Conservation (phyloP, 30 jellyfish, hydroid and myxozoan species). For the Rhopilema esculentum region DNA sequence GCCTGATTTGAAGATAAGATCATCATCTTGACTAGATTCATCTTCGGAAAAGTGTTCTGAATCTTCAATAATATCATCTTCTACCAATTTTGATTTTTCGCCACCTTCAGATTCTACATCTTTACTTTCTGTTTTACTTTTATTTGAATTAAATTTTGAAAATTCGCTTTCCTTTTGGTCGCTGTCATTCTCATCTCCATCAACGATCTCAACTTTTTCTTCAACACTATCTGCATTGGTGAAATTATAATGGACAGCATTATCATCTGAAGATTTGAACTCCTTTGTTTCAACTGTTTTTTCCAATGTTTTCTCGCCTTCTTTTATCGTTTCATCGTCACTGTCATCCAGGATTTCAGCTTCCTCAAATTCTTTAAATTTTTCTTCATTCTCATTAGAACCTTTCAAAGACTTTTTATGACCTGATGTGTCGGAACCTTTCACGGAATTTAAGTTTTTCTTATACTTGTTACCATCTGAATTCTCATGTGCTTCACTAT, state of each 20-base stretch:
- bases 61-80: neutral
- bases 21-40: neutral
- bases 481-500: neutral
- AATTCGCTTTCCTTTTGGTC: neutral
- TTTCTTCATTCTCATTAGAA: slow-evolving; percentile 36
- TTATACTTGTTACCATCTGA: neutral
- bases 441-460: neutral
- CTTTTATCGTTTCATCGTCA: slow-evolving; percentile 57
- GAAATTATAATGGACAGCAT: slow-evolving; percentile 9
- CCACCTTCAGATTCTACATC: neutral
- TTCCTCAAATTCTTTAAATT: slow-evolving; percentile 29
- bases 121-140: neutral
- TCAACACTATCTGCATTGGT: neutral
- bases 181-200: slow-evolving; percentile 8
- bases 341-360: slow-evolving; percentile 24
- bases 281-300: neutral
- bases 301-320: slow-evolving; percentile 25
- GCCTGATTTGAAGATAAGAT: neutral
- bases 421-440: neutral
- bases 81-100: neutral
- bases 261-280: neutral
- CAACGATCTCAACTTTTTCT: slow-evolving; percentile 20
- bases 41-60: neutral
- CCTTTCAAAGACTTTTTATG: slow-evolving; percentile 7
- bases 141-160: neutral